phyloP scores from a whole-genome alignment of 2,888 invertebrate species.

The Pristionchus arcanus region DNA sequence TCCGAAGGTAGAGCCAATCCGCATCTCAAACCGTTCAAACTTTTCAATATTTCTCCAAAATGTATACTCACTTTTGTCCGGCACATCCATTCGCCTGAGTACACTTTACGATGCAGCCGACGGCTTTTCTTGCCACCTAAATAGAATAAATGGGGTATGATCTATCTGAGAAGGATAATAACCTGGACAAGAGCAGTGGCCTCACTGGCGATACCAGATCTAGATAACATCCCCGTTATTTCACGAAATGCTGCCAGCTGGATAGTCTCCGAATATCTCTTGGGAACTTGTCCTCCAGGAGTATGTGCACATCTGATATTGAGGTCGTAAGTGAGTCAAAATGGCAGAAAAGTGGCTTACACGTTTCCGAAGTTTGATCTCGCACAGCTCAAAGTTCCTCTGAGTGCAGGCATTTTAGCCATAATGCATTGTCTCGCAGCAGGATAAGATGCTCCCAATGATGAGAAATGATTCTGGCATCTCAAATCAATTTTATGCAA shows the following conservation, averaged over 20 bases:
- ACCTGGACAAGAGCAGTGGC: constrained; percentile 48
- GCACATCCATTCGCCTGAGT: constrained; percentile 1
- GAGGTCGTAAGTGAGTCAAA: neutral
- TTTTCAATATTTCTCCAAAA: neutral
- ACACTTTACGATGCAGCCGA: constrained; percentile 54
- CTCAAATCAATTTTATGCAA: neutral
- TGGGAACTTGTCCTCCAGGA: constrained; percentile 24
- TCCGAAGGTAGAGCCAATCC: constrained; percentile 54
- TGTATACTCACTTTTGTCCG: neutral
- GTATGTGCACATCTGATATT: constrained; percentile 12
- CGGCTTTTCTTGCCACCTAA: constrained; percentile 35
- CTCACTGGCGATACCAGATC: constrained; percentile 29
- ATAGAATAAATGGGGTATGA: neutral
- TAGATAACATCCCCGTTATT: constrained; percentile 7
- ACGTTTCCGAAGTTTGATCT: constrained; percentile 6
- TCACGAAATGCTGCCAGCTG: constrained; percentile 55
- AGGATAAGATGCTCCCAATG: constrained; percentile 44
- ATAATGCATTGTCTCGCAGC: constrained; percentile 45
- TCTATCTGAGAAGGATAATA: neutral
- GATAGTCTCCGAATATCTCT: constrained; percentile 48
- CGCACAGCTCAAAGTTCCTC: neutral
- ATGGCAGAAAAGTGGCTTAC: neutral
- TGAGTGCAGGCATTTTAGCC: neutral
- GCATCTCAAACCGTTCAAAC: neutral
- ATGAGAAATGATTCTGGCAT: constrained; percentile 51